These are phyloP conservation scores for Austrolebias charrua DNA, from an alignment of 2,797 vertebrate species.

Conservation along the genomic window DNA sequence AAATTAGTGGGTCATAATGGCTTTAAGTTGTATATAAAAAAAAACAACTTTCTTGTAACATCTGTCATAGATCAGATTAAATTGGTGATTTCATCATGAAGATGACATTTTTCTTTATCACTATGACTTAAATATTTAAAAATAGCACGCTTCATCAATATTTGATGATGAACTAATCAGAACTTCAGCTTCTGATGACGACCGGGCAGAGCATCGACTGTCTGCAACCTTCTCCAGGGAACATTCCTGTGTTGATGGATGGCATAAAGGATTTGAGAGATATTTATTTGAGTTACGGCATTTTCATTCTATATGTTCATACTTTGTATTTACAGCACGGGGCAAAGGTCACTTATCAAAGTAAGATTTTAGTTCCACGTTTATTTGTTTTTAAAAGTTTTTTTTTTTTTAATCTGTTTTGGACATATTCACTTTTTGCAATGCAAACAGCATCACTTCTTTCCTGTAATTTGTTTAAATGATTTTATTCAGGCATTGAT, in stretches of 20 bases:
- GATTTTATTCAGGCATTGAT: too few species aligned
- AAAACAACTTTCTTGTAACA: too few species aligned
- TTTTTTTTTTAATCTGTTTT: too few species aligned
- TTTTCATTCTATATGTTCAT: neutral
- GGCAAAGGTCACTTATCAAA: neutral
- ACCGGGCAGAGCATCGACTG: constrained; percentile 10
- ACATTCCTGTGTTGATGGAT: constrained; percentile 12
- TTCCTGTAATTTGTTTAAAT: too few species aligned
- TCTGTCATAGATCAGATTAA: too few species aligned
- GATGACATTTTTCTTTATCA: neutral
- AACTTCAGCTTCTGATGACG: constrained; percentile 4
- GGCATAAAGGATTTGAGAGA: neutral
- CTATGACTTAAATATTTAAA: neutral
- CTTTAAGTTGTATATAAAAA: too few species aligned
- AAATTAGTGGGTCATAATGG: too few species aligned
- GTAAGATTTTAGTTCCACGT: too few species aligned
- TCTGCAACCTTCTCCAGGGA: constrained; percentile 17
- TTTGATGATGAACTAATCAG: constrained; percentile 9
- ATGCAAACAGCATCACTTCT: too few species aligned
- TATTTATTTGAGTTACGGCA: neutral
- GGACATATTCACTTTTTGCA: too few species aligned
- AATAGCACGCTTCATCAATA: constrained; percentile 9
- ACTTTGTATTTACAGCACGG: neutral
- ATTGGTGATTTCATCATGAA: neutral
- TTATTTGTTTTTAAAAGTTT: too few species aligned